A percentile compares a stretch with the other conserved stretches of the same genome.
phyloP scores from a whole-genome alignment of 2,888 invertebrate genomes.

The Ceraclea dissimilis region DNA sequence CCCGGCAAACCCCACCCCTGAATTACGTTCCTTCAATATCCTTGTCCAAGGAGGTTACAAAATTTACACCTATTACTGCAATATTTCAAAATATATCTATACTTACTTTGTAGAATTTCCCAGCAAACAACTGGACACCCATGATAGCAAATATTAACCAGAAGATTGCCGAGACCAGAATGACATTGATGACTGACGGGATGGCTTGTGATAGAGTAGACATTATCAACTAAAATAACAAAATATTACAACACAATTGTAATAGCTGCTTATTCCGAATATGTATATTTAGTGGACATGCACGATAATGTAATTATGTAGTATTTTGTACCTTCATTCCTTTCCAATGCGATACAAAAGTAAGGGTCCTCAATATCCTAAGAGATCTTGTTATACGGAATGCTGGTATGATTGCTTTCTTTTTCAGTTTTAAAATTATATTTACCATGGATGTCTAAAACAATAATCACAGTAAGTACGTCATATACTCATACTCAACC shows the following conservation, averaged over 20 bases:
- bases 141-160: slow-evolving; percentile 99
- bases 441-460: background rate
- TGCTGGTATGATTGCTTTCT: background rate
- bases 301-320: background rate
- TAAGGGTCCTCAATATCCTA: background rate
- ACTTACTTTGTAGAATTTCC: slow-evolving; percentile 87
- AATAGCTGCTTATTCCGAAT: no score
- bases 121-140: slow-evolving; percentile 96
- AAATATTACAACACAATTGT: no score
- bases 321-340: background rate
- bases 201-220: background rate
- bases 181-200: slow-evolving; percentile 77
- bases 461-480: no score
- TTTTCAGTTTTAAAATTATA: background rate
- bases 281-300: no score
- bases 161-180: slow-evolving; percentile 97
- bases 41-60: no score
- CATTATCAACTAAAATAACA: background rate
- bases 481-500: no score
- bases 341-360: background rate
- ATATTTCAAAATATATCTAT: no score
- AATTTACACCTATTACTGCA: no score
- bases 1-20: no score
- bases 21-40: no score
- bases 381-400: background rate